These are phyloP conservation scores for Crepidodera aurea DNA, from an alignment of 2,888 invertebrate species.

Conservation along the genomic window DNA sequence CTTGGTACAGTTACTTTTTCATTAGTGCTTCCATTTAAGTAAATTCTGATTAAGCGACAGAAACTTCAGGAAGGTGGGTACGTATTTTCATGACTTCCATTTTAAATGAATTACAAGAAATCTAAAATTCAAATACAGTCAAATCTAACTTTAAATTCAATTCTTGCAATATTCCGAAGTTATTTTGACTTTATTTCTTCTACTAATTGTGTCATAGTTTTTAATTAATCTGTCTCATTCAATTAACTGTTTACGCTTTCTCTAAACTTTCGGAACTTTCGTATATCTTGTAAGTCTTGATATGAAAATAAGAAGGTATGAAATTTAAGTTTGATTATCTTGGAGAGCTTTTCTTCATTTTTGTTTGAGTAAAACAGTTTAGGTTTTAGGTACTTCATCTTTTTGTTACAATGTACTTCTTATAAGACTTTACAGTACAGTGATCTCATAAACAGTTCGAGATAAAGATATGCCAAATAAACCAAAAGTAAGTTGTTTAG, in stretches of 20 bases:
- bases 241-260: conserved; percentile 15
- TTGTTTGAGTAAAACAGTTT: too few relatives aligned
- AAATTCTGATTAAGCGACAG: conserved; percentile 4
- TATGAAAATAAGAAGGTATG: conserved; percentile 1
- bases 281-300: background rate
- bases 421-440: too few relatives aligned
- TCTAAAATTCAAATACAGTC: conserved; percentile 14
- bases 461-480: too few relatives aligned
- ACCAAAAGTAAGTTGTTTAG: too few relatives aligned
- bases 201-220: conserved; percentile 20
- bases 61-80: conserved; percentile 5
- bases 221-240: conserved; percentile 18
- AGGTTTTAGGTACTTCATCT: too few relatives aligned
- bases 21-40: background rate
- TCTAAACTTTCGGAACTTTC: background rate
- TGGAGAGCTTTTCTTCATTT: background rate
- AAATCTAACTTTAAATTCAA: conserved; percentile 13
- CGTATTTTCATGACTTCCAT: conserved; percentile 13
- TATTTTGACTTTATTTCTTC: conserved; percentile 13
- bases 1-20: conserved; percentile 11
- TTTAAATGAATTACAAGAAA: conserved; percentile 20
- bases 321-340: background rate
- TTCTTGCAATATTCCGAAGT: conserved; percentile 22
- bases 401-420: too few relatives aligned
- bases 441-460: too few relatives aligned